A percentile compares a stretch with the other conserved stretches of the same genome.
phyloP scores from a whole-genome alignment of 2,888 invertebrate genomes.

The Ernsta delagoae region DNA sequence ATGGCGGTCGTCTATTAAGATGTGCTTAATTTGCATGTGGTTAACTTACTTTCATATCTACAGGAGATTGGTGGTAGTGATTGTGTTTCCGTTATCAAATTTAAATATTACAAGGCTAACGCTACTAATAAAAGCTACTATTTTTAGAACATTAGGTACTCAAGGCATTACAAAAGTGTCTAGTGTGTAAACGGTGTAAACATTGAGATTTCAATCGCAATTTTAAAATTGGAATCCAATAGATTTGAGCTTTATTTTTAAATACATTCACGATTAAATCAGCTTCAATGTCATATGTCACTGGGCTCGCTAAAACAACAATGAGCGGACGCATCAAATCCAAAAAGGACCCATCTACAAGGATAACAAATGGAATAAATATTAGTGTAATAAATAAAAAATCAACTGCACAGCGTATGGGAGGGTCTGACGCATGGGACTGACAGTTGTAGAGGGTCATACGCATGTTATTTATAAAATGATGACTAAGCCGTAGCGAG shows the following conservation, averaged over 20 bases:
- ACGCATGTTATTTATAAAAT: conserved; percentile 20
- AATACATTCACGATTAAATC: no score
- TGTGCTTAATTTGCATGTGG: conserved; percentile 23
- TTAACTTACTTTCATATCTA: neutral
- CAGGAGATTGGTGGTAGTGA: neutral
- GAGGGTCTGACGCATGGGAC: conserved; percentile 52
- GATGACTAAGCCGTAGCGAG: neutral
- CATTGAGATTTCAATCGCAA: no score
- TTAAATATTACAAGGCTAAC: no score
- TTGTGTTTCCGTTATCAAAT: conserved; percentile 15
- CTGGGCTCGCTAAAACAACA: conserved; percentile 43
- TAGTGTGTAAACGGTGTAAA: no score
- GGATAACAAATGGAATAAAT: conserved; percentile 59
- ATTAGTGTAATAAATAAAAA: conserved; percentile 59
- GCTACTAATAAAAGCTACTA: no score
- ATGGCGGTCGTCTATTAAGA: conserved; percentile 24
- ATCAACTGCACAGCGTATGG: conserved; percentile 49
- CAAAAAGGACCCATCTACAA: conserved; percentile 50
- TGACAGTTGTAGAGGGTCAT: conserved; percentile 51
- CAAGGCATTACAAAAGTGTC: no score
- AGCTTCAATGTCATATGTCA: conserved; percentile 9
- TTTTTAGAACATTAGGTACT: no score
- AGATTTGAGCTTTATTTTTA: no score
- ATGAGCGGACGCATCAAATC: conserved; percentile 41
- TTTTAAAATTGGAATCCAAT: no score